phyloP scores from a whole-genome alignment of 2,797 vertebrate genomes.

The Sphenopsis melanotis region DNA sequence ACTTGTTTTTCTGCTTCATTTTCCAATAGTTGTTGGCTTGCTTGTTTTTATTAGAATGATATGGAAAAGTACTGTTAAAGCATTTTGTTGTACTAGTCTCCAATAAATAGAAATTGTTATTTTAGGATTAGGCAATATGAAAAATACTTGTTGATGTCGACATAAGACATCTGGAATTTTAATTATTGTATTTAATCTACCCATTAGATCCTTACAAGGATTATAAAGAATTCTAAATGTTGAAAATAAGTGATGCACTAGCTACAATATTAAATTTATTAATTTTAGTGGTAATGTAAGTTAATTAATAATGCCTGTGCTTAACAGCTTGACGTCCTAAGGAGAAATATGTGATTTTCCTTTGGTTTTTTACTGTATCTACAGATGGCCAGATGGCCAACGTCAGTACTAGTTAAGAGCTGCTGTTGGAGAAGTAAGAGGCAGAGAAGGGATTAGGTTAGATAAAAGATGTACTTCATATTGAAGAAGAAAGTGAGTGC shows the following conservation, averaged over 20 bases:
- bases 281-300: neutral
- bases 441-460: neutral
- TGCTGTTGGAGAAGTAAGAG: neutral
- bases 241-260: neutral
- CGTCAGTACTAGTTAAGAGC: neutral
- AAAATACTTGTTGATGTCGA: neutral
- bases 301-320: neutral
- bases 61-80: neutral
- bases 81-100: neutral
- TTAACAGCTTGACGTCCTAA: neutral
- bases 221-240: neutral
- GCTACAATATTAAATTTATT: neutral
- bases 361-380: neutral
- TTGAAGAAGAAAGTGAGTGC: neutral
- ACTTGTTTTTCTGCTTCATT: neutral
- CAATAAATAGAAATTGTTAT: neutral
- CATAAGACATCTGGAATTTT: neutral
- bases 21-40: neutral
- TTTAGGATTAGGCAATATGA: neutral
- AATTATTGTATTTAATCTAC: neutral
- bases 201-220: fast-evolving
- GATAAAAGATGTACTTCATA: neutral
- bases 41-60: neutral
- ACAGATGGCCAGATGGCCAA: neutral
- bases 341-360: neutral